Conservation (phyloP, 2,113 vertebrate species). For the Labeo rohita region DNA sequence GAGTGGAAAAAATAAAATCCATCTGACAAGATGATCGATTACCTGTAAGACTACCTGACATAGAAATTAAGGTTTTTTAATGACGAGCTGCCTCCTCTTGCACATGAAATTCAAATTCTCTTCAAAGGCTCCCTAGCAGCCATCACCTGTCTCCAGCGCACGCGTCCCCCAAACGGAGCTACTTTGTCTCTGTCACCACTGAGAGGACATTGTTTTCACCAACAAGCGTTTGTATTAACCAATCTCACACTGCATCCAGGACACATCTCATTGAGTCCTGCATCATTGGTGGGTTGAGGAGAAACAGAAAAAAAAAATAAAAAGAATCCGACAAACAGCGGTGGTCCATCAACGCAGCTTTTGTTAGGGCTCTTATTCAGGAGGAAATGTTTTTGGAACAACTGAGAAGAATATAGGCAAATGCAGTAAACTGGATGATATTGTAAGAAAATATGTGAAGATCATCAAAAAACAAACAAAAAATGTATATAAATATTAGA, state of each 20-base stretch:
- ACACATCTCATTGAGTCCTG: slow-evolving; percentile 88
- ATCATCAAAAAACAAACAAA: no score
- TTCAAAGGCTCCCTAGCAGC: slow-evolving; percentile 89
- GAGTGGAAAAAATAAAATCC: slow-evolving; percentile 80
- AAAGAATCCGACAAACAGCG: slow-evolving; percentile 45
- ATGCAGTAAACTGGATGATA: neutral
- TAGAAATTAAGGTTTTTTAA: slow-evolving; percentile 97
- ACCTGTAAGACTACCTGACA: slow-evolving; percentile 95
- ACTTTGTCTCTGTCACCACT: slow-evolving; percentile 95
- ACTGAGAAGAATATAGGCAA: neutral
- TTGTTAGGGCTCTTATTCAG: slow-evolving; percentile 33
- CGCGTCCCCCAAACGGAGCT: slow-evolving; percentile 89
- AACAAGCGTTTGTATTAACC: slow-evolving; percentile 96
- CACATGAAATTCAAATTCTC: slow-evolving; percentile 96
- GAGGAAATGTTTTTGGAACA: neutral
- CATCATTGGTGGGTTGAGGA: slow-evolving; percentile 55
- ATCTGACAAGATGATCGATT: slow-evolving; percentile 96
- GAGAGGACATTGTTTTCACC: slow-evolving; percentile 98
- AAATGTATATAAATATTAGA: neutral
- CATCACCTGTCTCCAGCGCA: slow-evolving; percentile 87
- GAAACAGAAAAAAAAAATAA: slow-evolving; percentile 23
- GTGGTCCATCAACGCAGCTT: slow-evolving; percentile 44
- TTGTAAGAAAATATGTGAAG: neutral
- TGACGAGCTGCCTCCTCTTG: slow-evolving; percentile 91
- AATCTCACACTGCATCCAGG: slow-evolving; percentile 91